Base-by-base conservation (phyloP, 2,888 invertebrate species). In the Drosophila planitibia region DNA sequence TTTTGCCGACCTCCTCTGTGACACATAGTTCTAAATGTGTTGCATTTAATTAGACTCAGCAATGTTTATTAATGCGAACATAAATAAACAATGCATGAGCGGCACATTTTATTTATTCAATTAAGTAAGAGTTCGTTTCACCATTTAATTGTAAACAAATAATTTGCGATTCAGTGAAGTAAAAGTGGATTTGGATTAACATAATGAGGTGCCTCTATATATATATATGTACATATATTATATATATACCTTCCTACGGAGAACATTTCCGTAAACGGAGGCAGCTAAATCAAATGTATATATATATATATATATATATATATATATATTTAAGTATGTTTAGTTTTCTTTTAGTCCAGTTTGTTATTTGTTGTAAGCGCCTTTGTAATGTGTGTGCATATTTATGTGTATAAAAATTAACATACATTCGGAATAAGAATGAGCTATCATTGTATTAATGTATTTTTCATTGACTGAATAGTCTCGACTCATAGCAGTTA, bases 401-500 rank as follows among this genome's bases (percentile, higher is more conserved):
- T 37, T 5, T 30, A 39, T 22, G 3, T 28, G 28, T n/a, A 12
- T 30, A 22, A 28, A 35, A 6, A 41, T 54, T 52, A 49, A 35
- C 47, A 51, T 12, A 44, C 16, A 16, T 41, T 4, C n/a, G 19
- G 33, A 10, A 37, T 25, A 35, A 62, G 71, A 60, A 72, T 60
- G 60, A 22, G 4, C 16, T 41, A 39, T 52, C 49, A 37, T 59
- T 55, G 49, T 61, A 62, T 58, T 64, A 37, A 74, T 54, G 57
- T 47, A 33, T 44, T 37, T 64, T 47, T 49, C 28, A 57, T 35
- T 39, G 25, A 59, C 35, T 49, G 19, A 25, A 32, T 44, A 49
- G 57, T 37, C 9, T 47, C 47, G 49, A 59, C 39, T 47, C 61
- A 49, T n/a, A 22, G 12, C 19, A 12, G 55, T 25, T 57, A 53